Conservation (phyloP, 2,888 invertebrate species). For the Cantharis rufa region DNA sequence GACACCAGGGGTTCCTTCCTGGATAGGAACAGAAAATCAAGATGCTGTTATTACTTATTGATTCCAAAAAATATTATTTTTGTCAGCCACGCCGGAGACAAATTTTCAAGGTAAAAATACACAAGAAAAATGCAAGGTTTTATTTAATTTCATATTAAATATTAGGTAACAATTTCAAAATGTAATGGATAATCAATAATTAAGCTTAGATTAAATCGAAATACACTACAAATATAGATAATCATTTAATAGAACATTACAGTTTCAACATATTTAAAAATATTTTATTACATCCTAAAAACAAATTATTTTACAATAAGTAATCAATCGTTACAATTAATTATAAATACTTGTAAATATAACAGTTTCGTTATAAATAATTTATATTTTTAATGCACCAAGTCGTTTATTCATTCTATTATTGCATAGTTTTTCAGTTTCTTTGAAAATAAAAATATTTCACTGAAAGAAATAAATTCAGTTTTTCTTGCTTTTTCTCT, state of each 20-base stretch:
- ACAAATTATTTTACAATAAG: constrained; percentile 34
- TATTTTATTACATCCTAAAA: constrained; percentile 27
- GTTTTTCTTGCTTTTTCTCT: background rate
- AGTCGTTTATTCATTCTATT: constrained; percentile 17
- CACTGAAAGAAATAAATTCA: background rate
- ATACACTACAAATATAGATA: constrained; percentile 15
- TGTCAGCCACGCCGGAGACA: no score
- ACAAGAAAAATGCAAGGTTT: constrained; percentile 37
- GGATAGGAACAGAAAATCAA: no score
- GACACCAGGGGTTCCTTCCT: no score
- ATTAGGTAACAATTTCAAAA: constrained; percentile 42
- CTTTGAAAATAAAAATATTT: background rate
- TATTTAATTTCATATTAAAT: constrained; percentile 42
- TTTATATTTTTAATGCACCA: constrained; percentile 39
- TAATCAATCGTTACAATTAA: constrained; percentile 32
- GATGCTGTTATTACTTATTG: no score
- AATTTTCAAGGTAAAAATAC: background rate
- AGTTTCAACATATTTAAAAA: constrained; percentile 41
- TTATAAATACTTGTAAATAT: constrained; percentile 44
- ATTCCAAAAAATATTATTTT: no score
- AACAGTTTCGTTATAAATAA: constrained; percentile 54
- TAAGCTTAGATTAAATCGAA: constrained; percentile 33
- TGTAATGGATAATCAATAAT: constrained; percentile 36
- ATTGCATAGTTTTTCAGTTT: constrained; percentile 1
- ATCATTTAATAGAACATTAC: constrained; percentile 28